Conservation (phyloP, 37 sponge, comb jelly and placozoan genomes). For the Axinella damicornis region DNA sequence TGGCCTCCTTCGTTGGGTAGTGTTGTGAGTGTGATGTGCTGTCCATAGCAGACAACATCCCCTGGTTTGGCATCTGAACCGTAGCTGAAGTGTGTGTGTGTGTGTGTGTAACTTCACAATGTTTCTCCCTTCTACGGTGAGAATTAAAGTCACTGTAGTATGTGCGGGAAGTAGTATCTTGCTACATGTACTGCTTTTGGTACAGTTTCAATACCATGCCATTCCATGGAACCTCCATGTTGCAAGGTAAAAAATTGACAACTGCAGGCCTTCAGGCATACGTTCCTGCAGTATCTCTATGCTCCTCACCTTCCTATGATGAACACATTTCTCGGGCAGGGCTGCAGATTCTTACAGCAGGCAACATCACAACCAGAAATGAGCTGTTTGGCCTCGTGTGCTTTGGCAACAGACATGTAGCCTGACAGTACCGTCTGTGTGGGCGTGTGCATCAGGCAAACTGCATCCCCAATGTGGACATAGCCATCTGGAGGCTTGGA, state of each 20-base stretch:
- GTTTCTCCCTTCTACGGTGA: too few relatives aligned
- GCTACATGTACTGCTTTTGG: too few relatives aligned
- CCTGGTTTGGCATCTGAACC: slow-evolving; percentile 46
- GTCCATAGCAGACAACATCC: slow-evolving; percentile 87
- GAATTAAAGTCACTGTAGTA: neutral
- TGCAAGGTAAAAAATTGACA: too few relatives aligned
- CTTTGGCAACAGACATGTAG: slow-evolving; percentile 80
- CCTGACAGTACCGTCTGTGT: slow-evolving; percentile 83
- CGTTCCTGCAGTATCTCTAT: too few relatives aligned
- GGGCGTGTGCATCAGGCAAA: slow-evolving; percentile 79
- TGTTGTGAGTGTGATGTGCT: slow-evolving; percentile 83
- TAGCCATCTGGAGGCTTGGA: slow-evolving; percentile 70
- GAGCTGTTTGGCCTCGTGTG: slow-evolving; percentile 71
- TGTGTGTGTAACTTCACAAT: too few relatives aligned
- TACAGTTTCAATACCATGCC: too few relatives aligned
- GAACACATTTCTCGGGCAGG: slow-evolving; percentile 91
- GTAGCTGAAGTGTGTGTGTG: slow-evolving; percentile 29
- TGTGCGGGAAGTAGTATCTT: too few relatives aligned
- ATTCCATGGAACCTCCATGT: too few relatives aligned
- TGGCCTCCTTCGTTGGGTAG: slow-evolving; percentile 87
- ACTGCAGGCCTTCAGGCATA: too few relatives aligned
- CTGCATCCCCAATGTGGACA: slow-evolving; percentile 88
- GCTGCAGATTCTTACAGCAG: slow-evolving; percentile 63
- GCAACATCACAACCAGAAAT: slow-evolving; percentile 59
- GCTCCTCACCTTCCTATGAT: slow-evolving; percentile 75